Evolutionary conservation across 1,140 invertebrate species (phyloP), one percentile per base, ranked within the genome.

Genomic region (Phymastichus coffea): DNA sequence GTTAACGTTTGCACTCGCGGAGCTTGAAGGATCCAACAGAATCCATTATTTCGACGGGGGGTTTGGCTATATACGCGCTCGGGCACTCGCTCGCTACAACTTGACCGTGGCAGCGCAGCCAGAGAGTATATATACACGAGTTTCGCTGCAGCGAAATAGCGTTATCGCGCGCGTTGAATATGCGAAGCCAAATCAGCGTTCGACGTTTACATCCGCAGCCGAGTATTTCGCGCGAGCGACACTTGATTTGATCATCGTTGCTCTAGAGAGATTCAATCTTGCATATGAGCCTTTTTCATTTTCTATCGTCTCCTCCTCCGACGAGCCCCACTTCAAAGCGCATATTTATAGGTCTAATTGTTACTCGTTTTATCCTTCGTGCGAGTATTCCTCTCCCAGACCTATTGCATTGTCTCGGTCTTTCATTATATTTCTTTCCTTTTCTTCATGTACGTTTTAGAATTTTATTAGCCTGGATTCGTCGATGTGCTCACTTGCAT

Each of bases 401-500:
- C n/a, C 37, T 35, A 43, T 35, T 6, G n/a, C 49, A 53, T 60
- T 60, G 43, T 47, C 41, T 53, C n/a, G 8, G 37, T 55, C 46
- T 26, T 35, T 44, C 47, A 38, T 41, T 51, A 19, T 33, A 38
- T 60, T 28, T 53, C 46, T 49, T 33, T 48, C 33, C 43, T 26
- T 26, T n/a, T n/a, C n/a, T n/a, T n/a, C n/a, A n/a, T n/a, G n/a
- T n/a, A n/a, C n/a, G n/a, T 8, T 8, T 38, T 54, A 35, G 51
- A 40, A 54, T 54, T 47, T 54, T 30, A 54, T 60, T 54, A 60
- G 33, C 49, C 57, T 44, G 43, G 35, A 60, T 54, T 40, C 51
- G 43, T 9, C 51, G 33, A 23, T 48, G 57, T 43, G 51, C 49
- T 30, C 30, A 10, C 28, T 2, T 15, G 26, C 23, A n/a, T 41